These are phyloP conservation scores for Bombus difficillimus DNA, from an alignment of 1,140 invertebrate genomes.

Conservation along the genomic window DNA sequence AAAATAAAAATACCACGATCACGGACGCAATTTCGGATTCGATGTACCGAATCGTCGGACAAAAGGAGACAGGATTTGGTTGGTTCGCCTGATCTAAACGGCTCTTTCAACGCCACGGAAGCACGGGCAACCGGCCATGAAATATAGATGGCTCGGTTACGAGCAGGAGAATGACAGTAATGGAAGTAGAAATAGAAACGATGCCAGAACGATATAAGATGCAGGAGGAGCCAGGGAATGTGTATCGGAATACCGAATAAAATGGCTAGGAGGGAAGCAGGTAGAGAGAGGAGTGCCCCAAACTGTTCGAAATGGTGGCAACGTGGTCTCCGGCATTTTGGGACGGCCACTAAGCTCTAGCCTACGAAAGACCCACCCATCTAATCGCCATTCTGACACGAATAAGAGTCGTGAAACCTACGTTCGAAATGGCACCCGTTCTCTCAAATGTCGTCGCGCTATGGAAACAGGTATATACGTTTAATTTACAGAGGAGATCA, in stretches of 20 bases:
- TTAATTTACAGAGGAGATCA: too few species aligned
- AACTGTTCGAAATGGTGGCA: slow-evolving; percentile 13
- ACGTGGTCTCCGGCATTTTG: slow-evolving; percentile 46
- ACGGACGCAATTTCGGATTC: background rate
- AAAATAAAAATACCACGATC: background rate
- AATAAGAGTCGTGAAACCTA: background rate
- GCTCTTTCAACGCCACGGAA: slow-evolving; percentile 44
- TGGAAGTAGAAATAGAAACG: slow-evolving; percentile 68
- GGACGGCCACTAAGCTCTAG: slow-evolving; percentile 52
- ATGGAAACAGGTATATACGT: too few species aligned
- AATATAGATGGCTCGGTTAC: slow-evolving; percentile 57
- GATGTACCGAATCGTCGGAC: background rate
- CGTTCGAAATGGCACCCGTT: background rate
- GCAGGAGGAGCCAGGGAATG: slow-evolving; percentile 30
- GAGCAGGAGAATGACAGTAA: slow-evolving; percentile 67
- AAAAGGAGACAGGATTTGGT: slow-evolving; percentile 3
- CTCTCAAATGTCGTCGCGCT: background rate
- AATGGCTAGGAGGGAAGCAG: slow-evolving; percentile 11
- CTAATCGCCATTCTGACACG: slow-evolving; percentile 41
- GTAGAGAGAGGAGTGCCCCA: slow-evolving; percentile 50
- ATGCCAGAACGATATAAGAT: slow-evolving; percentile 41
- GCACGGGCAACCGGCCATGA: slow-evolving; percentile 47
- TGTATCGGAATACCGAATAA: slow-evolving; percentile 12
- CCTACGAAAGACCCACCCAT: slow-evolving; percentile 42
- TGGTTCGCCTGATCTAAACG: slow-evolving; percentile 5